Percentiles rank a stretch among this genome's conserved stretches.
phyloP scores from a whole-genome alignment of 2,113 vertebrate species.

The Phaetusa simplex region DNA sequence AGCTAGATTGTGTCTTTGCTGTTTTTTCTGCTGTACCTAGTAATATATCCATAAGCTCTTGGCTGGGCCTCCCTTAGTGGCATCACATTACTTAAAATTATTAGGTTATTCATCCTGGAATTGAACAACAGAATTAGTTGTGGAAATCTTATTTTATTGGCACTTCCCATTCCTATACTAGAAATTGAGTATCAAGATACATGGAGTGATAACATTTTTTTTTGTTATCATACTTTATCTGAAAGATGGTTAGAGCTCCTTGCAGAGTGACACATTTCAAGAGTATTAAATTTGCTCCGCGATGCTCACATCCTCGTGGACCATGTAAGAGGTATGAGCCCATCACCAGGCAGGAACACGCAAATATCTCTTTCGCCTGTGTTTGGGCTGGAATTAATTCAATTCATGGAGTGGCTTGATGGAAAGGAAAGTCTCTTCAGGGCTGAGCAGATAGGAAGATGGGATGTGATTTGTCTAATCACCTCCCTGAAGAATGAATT shows the following conservation, averaged over 20 bases:
- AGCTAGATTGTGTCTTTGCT: neutral
- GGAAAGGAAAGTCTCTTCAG: neutral
- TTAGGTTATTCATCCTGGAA: neutral
- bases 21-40: neutral
- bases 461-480: neutral
- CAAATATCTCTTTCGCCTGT: neutral
- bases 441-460: neutral
- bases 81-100: neutral
- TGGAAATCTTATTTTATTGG: neutral
- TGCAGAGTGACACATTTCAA: neutral
- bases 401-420: neutral
- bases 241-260: neutral
- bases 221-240: neutral
- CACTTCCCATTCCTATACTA: neutral
- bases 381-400: neutral
- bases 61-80: neutral
- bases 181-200: neutral
- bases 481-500: neutral
- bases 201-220: neutral
- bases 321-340: neutral
- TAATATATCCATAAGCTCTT: neutral
- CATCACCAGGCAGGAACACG: neutral
- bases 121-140: neutral
- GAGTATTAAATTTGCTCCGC: neutral
- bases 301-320: accelerated